phyloP scores from a whole-genome alignment of 2,888 invertebrate genomes.

The Xanthia togata region DNA sequence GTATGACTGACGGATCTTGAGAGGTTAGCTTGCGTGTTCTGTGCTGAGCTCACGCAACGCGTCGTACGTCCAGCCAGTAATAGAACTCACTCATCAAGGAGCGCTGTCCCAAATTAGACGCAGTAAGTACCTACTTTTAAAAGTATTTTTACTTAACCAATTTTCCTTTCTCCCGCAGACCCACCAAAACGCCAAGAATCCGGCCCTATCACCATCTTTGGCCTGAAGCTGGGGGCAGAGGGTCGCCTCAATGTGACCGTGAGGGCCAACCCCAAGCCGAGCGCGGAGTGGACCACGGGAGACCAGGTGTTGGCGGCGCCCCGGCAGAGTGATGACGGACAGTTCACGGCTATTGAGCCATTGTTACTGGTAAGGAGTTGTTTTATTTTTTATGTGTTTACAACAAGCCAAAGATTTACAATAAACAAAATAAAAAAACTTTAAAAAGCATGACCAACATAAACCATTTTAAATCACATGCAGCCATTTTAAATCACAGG shows the following conservation, averaged over 20 bases:
- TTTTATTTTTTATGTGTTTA: not conserved
- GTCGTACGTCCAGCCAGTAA: no score
- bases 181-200: conserved; percentile 91
- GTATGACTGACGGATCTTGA: no score
- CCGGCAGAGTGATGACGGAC: conserved; percentile 65
- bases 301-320: conserved; percentile 77
- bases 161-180: conserved; percentile 83
- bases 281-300: conserved; percentile 92
- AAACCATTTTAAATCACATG: no score
- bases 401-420: no score
- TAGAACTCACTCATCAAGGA: no score
- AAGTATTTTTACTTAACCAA: not conserved
- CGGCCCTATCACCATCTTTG: conserved; percentile 92
- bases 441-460: no score
- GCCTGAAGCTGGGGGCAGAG: conserved; percentile 93
- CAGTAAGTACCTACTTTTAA: no score
- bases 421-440: no score
- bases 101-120: no score
- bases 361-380: conserved; percentile 74
- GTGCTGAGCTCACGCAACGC: no score
- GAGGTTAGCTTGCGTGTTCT: no score
- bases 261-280: conserved; percentile 93
- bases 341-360: conserved; percentile 75
- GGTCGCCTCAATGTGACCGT: conserved; percentile 94
- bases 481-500: no score